Base-by-base conservation (phyloP, 2,797 vertebrate genomes). In the Xenops minutus region DNA sequence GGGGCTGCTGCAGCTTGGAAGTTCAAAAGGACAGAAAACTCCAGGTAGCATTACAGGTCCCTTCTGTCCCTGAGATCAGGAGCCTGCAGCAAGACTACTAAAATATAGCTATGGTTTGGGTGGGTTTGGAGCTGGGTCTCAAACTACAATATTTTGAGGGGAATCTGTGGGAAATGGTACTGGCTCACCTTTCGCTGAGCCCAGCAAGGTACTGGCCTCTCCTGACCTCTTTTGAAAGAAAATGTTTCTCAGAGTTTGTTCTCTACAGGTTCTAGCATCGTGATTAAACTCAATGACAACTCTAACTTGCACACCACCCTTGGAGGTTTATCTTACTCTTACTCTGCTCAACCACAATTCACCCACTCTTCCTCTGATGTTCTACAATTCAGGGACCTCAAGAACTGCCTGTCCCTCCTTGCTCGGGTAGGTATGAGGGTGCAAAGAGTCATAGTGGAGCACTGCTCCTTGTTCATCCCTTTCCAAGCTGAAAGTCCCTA, bases 371-470 rank as follows among this genome's bases (percentile, higher is more conserved):
- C 17, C 62, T 80, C 73, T 12, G 15, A 85, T 29, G n/a, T 5
- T 36, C 43, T 76, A 36, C 23, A 54, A 49, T 39, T 83, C 46
- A 62, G 43, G 36, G 24, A 94, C 39, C 32, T 82, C 48, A 59
- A 22, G 23, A 54, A 39, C 27, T 58, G 27, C 23, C 21, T 43
- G 7, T 41, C 11, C 17, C 32, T 75, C 37, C 54, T 90, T 72
- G 8, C 44, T 85, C 0, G 0, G 14, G 4, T n/a, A 46, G 23
- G 12, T 22, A 9, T 24, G 12, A 16, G 14, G 14, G 6, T 36
- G 12, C 26, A 83, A 73, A 24, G 26, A 18, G 11, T 29, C 61
- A 26, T 29, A n/a, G 22, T 39, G 30, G 19, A 62, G 6, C 36
- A 76, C 46, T 10, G 8, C 6, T 89, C 37, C 30, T 78, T 10